Base-by-base conservation (phyloP, 1,140 invertebrate genomes). In the Calosoma granatense region DNA sequence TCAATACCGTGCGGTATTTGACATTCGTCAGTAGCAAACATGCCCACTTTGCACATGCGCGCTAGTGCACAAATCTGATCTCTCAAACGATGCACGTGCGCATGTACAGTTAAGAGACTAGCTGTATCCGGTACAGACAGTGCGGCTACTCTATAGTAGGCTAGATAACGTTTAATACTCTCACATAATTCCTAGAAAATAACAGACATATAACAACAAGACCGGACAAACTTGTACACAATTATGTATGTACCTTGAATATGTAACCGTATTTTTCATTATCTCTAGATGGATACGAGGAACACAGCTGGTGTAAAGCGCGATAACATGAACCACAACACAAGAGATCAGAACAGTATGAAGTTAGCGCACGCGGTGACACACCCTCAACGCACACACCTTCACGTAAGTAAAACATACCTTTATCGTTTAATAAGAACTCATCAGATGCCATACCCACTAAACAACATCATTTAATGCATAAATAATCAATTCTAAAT, bases 161-260 rank as follows among this genome's bases (percentile, higher is more conserved):
- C 56, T 15, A 72, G 60, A 57, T 67, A 72, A 36, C 65, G 60
- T 30, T 62, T 59, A 30, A 72, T 58, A 52, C 67, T 68, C 51
- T 67, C 61, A 53, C 66, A 70, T 11, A 71, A 61, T 55, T 68
- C 70, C 68, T 72, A 41, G 54, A 69, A 39, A 19, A 56, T 21
- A 54, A 57, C 26, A 23, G 20, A 52, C 23, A 12, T 57, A 52
- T 2, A 43, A 2, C 20, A 20, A 21, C 4, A 51, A 55, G 11
- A 26, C 15, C 26, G 9, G 3, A 12, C 15, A 9, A 47, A 47
- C 9, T 47, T 47, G 41, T 11, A 4, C 6, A 12, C 6, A 47
- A 47, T 11, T 47, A 12, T 11, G 6, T 36, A n/a, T 36, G 26
- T 61, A 70, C 69, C n/a, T 55, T 58, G 61, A 65, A 69, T 30